Conservation (phyloP, 2,888 invertebrate genomes). For the Caenorhabditis virilis region DNA sequence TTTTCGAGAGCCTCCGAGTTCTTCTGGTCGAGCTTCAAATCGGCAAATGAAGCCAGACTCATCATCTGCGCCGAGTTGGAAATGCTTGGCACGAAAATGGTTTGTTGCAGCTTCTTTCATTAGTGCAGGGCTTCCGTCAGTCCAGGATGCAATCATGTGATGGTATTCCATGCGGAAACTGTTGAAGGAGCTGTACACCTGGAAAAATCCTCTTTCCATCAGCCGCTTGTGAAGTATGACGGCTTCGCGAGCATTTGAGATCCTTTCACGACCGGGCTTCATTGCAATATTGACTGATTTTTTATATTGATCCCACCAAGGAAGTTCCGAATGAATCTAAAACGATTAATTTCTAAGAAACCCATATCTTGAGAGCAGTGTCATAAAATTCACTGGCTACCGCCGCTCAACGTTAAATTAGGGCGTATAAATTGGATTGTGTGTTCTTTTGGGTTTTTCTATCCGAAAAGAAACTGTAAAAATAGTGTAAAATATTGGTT, state of each 20-base stretch:
- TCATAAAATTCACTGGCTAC: not conserved
- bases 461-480: not conserved
- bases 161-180: conserved; percentile 14
- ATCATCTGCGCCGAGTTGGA: conserved; percentile 11
- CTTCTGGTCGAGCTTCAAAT: conserved; percentile 11
- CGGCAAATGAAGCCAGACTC: conserved; percentile 16
- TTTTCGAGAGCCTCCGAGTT: conserved; percentile 12
- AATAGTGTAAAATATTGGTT: not conserved
- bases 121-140: conserved; percentile 7
- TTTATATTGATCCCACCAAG: conserved; percentile 14
- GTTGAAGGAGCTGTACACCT: conserved; percentile 11
- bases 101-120: conserved; percentile 7
- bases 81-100: conserved; percentile 13
- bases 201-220: conserved; percentile 11
- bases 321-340: conserved; percentile 15
- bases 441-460: not conserved
- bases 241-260: conserved; percentile 11
- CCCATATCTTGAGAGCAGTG: not conserved
- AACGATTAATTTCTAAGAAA: conserved; percentile 5
- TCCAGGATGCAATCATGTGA: conserved; percentile 9
- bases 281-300: conserved; percentile 3
- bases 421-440: not conserved
- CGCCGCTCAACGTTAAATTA: not conserved
- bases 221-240: conserved; percentile 11
- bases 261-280: conserved; percentile 1